Conservation (phyloP, 2,797 vertebrate species). For the Cryptoblepharus egeriae region DNA sequence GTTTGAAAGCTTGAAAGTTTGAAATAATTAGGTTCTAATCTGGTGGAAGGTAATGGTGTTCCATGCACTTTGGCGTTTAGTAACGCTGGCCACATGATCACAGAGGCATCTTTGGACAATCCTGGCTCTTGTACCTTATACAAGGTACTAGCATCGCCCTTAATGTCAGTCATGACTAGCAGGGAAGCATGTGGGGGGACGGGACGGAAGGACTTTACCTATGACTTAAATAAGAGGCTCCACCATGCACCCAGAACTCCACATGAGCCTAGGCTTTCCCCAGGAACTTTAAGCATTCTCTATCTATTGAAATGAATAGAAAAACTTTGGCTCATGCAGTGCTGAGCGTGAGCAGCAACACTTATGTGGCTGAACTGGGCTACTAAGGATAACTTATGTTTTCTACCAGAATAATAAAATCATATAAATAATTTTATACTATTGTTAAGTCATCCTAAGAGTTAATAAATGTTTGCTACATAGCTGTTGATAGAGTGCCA, state of each 20-base stretch:
- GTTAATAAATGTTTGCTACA: conserved; percentile 25
- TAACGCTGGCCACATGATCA: too few species aligned
- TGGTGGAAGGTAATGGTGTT: too few species aligned
- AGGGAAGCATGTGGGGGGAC: too few species aligned
- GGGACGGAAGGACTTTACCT: too few species aligned
- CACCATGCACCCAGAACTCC: background rate
- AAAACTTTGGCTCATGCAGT: background rate
- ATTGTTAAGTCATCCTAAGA: accelerated
- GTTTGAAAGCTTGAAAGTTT: too few species aligned
- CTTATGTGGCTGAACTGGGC: background rate
- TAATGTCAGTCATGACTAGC: too few species aligned
- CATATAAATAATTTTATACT: background rate
- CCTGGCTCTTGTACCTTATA: too few species aligned
- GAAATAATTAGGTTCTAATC: too few species aligned
- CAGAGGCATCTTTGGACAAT: too few species aligned
- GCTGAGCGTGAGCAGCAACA: background rate
- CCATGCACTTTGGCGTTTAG: too few species aligned
- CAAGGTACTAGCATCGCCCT: too few species aligned
- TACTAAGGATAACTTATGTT: background rate
- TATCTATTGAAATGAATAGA: background rate
- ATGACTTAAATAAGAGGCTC: background rate
- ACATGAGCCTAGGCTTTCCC: background rate
- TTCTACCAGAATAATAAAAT: background rate
- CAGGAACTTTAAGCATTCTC: background rate
- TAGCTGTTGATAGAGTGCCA: conserved; percentile 32